phyloP scores from a whole-genome alignment of 2,113 vertebrate species.

The Dunckerocampus dactyliophorus region DNA sequence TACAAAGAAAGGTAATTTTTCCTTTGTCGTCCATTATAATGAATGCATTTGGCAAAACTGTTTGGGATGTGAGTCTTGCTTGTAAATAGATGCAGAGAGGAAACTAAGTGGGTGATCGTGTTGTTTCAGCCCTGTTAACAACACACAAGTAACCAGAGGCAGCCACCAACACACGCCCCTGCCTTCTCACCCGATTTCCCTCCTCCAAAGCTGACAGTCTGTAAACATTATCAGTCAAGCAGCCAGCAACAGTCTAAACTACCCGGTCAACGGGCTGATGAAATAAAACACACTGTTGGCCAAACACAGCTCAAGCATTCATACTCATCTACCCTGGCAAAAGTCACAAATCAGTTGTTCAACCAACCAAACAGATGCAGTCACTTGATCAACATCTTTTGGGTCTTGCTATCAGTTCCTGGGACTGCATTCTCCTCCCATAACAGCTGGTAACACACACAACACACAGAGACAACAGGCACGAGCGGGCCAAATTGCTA shows the following conservation, averaged over 20 bases:
- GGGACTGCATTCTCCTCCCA: constrained; percentile 39
- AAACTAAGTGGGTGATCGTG: constrained; percentile 69
- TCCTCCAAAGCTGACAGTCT: constrained; percentile 23
- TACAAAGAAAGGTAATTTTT: neutral
- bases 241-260: constrained; percentile 4
- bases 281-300: neutral
- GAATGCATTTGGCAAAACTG: neutral
- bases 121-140: constrained; percentile 67
- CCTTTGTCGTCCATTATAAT: neutral
- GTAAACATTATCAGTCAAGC: constrained; percentile 45
- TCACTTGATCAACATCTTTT: constrained; percentile 55
- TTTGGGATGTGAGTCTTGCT: constrained; percentile 6
- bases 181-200: neutral
- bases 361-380: constrained; percentile 12
- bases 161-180: constrained; percentile 13
- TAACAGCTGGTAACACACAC: constrained; percentile 39
- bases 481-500: constrained; percentile 55
- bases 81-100: constrained; percentile 33
- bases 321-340: neutral
- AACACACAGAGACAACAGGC: constrained; percentile 7
- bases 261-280: constrained; percentile 14
- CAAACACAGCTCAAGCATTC: constrained; percentile 9
- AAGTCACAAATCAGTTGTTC: constrained; percentile 15
- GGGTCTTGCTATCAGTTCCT: constrained; percentile 51
- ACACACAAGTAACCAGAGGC: constrained; percentile 24